Percentiles rank a stretch among this genome's conserved stretches.
Conservation (phyloP, 2,797 vertebrate species). For the Onychomys arenicola region DNA sequence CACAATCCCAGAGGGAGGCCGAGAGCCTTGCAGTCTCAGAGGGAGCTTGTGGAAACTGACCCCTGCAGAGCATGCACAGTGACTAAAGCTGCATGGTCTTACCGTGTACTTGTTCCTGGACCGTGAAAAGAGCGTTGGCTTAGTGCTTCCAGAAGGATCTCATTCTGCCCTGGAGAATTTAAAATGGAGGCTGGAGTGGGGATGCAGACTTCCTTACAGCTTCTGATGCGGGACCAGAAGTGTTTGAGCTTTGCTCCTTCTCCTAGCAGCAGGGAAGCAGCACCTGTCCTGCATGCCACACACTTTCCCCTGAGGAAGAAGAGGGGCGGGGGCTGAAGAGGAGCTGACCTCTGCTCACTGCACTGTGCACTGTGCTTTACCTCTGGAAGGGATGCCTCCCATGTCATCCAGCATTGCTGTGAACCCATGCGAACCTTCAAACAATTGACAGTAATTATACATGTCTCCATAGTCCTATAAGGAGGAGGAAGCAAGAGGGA, state of each 20-base stretch:
- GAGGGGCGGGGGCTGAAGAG: neutral
- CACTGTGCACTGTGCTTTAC: neutral
- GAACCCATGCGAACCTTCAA: neutral
- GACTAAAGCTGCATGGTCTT: conserved; percentile 47
- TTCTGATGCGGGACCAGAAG: neutral
- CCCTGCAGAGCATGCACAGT: neutral
- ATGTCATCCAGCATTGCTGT: neutral
- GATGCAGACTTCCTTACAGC: conserved; percentile 30
- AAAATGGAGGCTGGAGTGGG: neutral
- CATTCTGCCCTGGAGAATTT: conserved; percentile 1
- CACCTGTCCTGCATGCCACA: fast-evolving
- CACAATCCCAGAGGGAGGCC: neutral
- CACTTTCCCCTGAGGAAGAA: neutral
- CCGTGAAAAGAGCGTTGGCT: conserved; percentile 32
- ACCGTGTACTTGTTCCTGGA: neutral
- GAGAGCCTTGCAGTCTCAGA: neutral
- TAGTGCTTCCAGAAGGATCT: neutral
- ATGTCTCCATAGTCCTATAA: neutral
- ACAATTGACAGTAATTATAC: neutral
- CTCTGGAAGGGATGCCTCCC: neutral
- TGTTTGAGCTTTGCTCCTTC: neutral
- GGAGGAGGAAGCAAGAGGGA: neutral
- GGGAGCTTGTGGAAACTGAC: neutral
- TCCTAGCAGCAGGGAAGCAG: neutral
- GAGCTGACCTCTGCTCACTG: neutral